Evolutionary conservation across 2,888 invertebrate species (phyloP).

Genomic region (Lumbricus terrestris): DNA sequence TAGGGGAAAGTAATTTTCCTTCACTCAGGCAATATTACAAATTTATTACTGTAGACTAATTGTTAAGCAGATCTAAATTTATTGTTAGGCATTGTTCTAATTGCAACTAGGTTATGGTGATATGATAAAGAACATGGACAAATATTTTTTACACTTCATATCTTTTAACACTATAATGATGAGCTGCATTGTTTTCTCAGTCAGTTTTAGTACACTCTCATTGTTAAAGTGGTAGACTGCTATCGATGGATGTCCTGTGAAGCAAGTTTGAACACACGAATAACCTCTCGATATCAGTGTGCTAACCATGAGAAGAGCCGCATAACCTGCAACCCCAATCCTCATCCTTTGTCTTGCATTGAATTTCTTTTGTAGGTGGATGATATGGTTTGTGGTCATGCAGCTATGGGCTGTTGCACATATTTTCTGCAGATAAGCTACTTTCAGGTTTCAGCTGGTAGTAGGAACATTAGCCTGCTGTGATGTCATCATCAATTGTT

Average conservation of each 20-base stretch:
- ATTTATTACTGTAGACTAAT: background rate
- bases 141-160: too few species aligned
- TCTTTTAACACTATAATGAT: too few species aligned
- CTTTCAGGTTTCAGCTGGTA: background rate
- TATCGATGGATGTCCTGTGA: background rate
- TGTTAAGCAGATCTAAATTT: too few species aligned
- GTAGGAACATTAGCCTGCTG: too few species aligned
- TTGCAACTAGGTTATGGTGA: too few species aligned
- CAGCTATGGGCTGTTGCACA: background rate
- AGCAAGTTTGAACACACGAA: background rate
- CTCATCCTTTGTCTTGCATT: background rate
- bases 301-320: too few species aligned
- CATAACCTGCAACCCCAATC: too few species aligned
- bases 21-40: background rate
- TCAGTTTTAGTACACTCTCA: too few species aligned
- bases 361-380: background rate
- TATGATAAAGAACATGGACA: too few species aligned
- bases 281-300: background rate
- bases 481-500: background rate
- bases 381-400: background rate
- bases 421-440: background rate
- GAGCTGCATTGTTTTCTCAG: too few species aligned
- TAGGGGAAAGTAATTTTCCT: background rate
- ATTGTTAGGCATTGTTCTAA: too few species aligned
- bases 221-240: background rate